Conservation (phyloP, 1,140 invertebrate genomes). For the Diorhabda carinulata region DNA sequence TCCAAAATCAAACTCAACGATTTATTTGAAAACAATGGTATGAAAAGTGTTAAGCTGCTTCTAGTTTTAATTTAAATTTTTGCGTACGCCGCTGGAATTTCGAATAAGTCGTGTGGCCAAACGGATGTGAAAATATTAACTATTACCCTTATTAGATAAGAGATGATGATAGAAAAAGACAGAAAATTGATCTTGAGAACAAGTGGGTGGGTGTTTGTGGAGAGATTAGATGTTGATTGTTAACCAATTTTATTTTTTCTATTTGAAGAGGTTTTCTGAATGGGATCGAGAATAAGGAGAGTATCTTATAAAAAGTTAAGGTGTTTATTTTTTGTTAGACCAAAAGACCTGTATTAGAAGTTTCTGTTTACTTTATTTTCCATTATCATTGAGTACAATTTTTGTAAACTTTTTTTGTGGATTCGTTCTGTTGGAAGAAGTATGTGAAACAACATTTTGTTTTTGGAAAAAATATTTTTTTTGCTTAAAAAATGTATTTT, state of each 20-base stretch:
- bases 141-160: constrained; percentile 9
- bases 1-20: too few relatives aligned
- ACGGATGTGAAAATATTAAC: constrained; percentile 17
- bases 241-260: constrained; percentile 22
- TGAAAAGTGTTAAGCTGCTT: neutral
- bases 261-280: constrained; percentile 8
- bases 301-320: neutral
- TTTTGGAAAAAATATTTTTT: too few relatives aligned
- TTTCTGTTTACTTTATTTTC: neutral
- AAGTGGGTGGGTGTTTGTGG: constrained; percentile 22
- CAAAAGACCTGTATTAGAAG: neutral
- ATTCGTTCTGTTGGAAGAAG: too few relatives aligned
- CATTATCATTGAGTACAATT: too few relatives aligned
- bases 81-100: constrained; percentile 7
- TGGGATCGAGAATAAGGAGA: neutral
- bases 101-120: constrained; percentile 18
- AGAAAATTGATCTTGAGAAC: constrained; percentile 20
- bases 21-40: neutral
- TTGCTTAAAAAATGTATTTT: too few relatives aligned
- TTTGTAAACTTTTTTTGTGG: too few relatives aligned
- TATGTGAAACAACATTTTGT: too few relatives aligned
- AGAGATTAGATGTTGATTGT: constrained; percentile 22
- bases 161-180: constrained; percentile 1
- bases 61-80: neutral
- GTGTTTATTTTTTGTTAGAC: neutral